phyloP scores from a whole-genome alignment of 1,140 invertebrate genomes.

The Muscidifurax raptorellus region DNA sequence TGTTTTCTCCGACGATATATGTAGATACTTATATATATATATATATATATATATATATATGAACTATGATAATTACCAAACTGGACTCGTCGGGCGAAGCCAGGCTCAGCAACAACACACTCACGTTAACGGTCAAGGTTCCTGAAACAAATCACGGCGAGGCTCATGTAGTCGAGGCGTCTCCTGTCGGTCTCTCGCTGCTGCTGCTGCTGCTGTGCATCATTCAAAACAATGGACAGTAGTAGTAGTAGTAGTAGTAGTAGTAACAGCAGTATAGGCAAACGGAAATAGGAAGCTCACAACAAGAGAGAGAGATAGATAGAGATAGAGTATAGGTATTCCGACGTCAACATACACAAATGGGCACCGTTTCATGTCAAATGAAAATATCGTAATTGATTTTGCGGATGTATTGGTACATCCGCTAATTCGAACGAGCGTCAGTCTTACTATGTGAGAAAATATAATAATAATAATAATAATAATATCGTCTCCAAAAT shows the following conservation, averaged over 20 bases:
- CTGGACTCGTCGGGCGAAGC: slow-evolving; percentile 96
- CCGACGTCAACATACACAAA: not conserved
- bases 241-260: not conserved
- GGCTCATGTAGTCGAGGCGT: not conserved
- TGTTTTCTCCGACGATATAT: too few species aligned
- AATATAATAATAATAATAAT: too few species aligned
- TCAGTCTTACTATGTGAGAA: not conserved
- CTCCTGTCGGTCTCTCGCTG: not conserved
- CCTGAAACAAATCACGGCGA: slow-evolving; percentile 79
- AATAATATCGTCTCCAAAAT: slow-evolving; percentile 20
- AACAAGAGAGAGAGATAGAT: slow-evolving; percentile 37
- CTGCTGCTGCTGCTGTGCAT: not conserved
- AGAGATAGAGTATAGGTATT: slow-evolving; percentile 23
- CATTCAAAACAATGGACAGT: slow-evolving; percentile 17
- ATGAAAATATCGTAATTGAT: not conserved
- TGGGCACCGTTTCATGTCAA: not conserved
- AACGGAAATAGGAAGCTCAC: slow-evolving; percentile 31
- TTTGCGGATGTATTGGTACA: too few species aligned
- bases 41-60: not conserved
- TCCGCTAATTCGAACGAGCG: not conserved
- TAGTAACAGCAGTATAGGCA: not conserved
- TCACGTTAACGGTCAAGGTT: slow-evolving; percentile 93
- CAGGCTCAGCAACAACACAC: slow-evolving; percentile 92
- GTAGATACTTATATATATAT: too few species aligned
- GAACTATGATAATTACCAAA: slow-evolving; percentile 84